phyloP scores from a whole-genome alignment of 2,113 vertebrate genomes.

The Calyptommatus sinebrachiatus region DNA sequence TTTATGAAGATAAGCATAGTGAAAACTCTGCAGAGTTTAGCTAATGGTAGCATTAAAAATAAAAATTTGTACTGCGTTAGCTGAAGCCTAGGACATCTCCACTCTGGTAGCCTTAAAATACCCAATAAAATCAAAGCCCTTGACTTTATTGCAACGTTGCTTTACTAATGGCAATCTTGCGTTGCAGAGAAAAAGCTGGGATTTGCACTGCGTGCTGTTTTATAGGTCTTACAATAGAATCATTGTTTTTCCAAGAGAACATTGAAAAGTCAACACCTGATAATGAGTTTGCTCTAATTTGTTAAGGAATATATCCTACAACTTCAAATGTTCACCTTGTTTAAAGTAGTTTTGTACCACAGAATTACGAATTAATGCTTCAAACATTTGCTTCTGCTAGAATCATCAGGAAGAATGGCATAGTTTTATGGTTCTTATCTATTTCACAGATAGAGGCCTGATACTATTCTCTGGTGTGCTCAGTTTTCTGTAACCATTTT shows the following conservation, averaged over 20 bases:
- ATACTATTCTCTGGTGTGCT: neutral
- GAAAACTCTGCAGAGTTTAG: slow-evolving; percentile 7
- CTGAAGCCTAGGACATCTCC: slow-evolving; percentile 5
- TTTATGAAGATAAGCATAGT: slow-evolving; percentile 16
- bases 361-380: slow-evolving; percentile 21
- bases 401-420: neutral
- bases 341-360: slow-evolving; percentile 6
- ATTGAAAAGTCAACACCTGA: slow-evolving; percentile 10
- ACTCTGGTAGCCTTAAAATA: slow-evolving; percentile 37
- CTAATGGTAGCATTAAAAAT: slow-evolving; percentile 24
- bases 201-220: slow-evolving; percentile 29
- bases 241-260: slow-evolving; percentile 49
- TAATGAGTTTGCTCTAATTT: slow-evolving; percentile 52
- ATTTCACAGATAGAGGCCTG: neutral
- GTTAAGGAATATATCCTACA: slow-evolving; percentile 41
- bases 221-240: slow-evolving; percentile 1
- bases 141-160: slow-evolving; percentile 23
- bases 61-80: slow-evolving; percentile 14
- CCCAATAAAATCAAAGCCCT: slow-evolving; percentile 35
- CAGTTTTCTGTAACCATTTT: neutral
- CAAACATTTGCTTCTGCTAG: slow-evolving; percentile 12
- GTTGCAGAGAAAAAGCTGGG: slow-evolving; percentile 2
- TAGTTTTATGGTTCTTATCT: neutral
- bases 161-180: slow-evolving; percentile 24
- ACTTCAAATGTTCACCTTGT: slow-evolving; percentile 40